Conservation (phyloP, 1,140 invertebrate genomes). For the Drosophila persimilis region DNA sequence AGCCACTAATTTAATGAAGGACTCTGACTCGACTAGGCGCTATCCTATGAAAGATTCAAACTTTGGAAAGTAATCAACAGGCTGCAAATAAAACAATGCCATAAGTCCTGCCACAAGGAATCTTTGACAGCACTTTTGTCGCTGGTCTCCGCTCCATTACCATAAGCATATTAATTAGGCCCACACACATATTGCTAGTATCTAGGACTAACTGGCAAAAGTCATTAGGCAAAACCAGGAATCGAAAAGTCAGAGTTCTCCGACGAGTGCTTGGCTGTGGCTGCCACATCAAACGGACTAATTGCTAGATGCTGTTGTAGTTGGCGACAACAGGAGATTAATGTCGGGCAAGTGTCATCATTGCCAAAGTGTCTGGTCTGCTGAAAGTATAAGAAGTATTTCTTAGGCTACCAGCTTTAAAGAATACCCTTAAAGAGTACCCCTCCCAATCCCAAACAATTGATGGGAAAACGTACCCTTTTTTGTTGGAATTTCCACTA, state of each 20-base stretch:
- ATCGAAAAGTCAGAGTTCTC: conserved; percentile 25
- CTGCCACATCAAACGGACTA: conserved; percentile 46
- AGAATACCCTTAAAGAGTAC: too few species aligned
- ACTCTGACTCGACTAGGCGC: conserved; percentile 2
- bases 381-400: background rate
- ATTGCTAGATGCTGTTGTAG: conserved; percentile 20
- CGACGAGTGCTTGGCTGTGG: background rate
- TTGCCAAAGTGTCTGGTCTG: conserved; percentile 21
- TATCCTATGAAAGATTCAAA: background rate
- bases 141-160: conserved; percentile 21
- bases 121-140: conserved; percentile 26
- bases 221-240: conserved; percentile 25
- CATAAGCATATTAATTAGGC: conserved; percentile 53
- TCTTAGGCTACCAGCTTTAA: too few species aligned
- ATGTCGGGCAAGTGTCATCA: conserved; percentile 32
- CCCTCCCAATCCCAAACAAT: background rate
- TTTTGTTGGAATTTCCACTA: too few species aligned
- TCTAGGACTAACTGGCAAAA: conserved; percentile 10
- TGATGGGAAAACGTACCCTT: background rate
- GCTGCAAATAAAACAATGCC: background rate
- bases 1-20: conserved; percentile 45
- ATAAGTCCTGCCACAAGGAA: background rate
- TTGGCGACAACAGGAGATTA: conserved; percentile 16
- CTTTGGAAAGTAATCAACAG: too few species aligned
- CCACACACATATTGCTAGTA: background rate